Conservation (phyloP, 2,888 invertebrate genomes). For the Iphiclides podalirius region DNA sequence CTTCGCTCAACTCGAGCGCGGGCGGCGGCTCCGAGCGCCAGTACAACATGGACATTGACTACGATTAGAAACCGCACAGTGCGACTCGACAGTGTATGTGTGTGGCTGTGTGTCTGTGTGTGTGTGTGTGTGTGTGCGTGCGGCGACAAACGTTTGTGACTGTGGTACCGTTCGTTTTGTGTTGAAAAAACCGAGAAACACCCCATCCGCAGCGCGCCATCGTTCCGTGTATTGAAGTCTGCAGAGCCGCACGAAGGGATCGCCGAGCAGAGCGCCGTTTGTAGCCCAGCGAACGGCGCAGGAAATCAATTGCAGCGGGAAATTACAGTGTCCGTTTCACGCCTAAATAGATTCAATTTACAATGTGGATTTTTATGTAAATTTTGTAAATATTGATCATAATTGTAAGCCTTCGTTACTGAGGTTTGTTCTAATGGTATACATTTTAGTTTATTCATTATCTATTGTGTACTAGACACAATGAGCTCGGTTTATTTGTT, state of each 20-base stretch:
- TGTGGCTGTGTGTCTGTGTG: too few relatives aligned
- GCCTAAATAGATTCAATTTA: neutral
- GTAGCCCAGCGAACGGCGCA: neutral
- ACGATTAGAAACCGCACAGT: too few relatives aligned
- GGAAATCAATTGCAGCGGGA: constrained; percentile 5
- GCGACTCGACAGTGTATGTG: constrained; percentile 2
- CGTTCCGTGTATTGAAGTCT: too few relatives aligned
- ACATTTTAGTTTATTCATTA: neutral
- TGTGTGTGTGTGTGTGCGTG: neutral
- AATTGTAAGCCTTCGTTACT: constrained; percentile 49
- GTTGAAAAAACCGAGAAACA: too few relatives aligned
- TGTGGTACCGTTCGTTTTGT: too few relatives aligned
- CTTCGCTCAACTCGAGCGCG: constrained; percentile 42
- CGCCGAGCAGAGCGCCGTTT: constrained; percentile 1
- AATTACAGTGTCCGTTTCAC: neutral
- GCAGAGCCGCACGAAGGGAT: too few relatives aligned
- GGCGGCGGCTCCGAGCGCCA: constrained; percentile 47
- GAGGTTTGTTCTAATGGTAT: constrained; percentile 32
- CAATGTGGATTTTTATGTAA: constrained; percentile 42
- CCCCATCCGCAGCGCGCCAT: too few relatives aligned
- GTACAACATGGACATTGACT: constrained; percentile 75
- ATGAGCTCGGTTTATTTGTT: neutral
- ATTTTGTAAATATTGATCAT: constrained; percentile 65
- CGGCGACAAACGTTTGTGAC: too few relatives aligned
- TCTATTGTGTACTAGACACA: neutral